These are phyloP conservation scores for Tipula lateralis DNA, from an alignment of 2,888 invertebrate genomes.

Conservation along the genomic window DNA sequence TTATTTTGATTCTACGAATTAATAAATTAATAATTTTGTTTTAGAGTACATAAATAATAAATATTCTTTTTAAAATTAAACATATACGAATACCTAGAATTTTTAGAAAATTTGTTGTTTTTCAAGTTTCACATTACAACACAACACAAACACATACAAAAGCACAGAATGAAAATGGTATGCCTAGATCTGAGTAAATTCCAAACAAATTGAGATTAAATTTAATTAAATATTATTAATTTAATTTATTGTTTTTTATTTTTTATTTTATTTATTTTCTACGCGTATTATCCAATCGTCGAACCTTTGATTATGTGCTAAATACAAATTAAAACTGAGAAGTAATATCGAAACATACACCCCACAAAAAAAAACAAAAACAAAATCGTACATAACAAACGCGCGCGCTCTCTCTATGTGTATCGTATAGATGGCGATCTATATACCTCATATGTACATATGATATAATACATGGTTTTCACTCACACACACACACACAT, in stretches of 20 bases:
- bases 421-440: background rate
- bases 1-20: background rate
- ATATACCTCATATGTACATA: background rate
- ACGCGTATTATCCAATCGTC: background rate
- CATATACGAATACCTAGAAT: background rate
- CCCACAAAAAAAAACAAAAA: background rate
- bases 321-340: background rate
- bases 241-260: too few species aligned
- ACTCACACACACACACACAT: background rate
- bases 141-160: background rate
- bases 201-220: background rate
- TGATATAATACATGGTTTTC: background rate
- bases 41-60: too few species aligned
- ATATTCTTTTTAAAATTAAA: background rate
- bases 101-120: background rate
- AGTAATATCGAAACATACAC: background rate
- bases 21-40: background rate
- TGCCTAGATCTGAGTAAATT: too few species aligned
- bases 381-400: background rate
- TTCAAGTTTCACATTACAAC: slow-evolving; percentile 14
- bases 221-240: too few species aligned
- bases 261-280: background rate
- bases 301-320: slow-evolving; percentile 11
- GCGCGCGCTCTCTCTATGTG: background rate
- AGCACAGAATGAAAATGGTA: background rate